Percentiles rank a stretch among this genome's conserved stretches.
These are phyloP conservation scores for Apis dorsata DNA, from an alignment of 1,140 invertebrate genomes.

Conservation along the genomic window DNA sequence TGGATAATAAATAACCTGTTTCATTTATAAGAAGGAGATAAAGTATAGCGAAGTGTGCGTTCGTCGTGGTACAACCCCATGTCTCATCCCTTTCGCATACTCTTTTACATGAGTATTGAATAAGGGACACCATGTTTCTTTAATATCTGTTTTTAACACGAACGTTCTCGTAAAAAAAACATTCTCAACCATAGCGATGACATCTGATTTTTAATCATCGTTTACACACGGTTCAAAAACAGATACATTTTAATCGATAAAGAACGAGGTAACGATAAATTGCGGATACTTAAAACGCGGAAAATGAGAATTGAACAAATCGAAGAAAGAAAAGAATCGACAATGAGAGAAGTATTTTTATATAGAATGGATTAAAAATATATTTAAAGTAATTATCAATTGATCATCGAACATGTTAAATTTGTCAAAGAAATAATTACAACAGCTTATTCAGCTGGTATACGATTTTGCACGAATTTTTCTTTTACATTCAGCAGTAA, in stretches of 20 bases:
- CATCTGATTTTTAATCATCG: constrained; percentile 3
- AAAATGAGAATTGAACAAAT: too few species aligned
- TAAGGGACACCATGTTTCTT: constrained; percentile 21
- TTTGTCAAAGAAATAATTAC: too few species aligned
- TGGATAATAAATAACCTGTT: constrained; percentile 74
- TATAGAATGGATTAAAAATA: too few species aligned
- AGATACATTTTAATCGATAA: neutral
- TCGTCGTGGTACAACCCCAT: constrained; percentile 43
- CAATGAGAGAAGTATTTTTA: too few species aligned
- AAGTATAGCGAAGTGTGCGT: constrained; percentile 52
- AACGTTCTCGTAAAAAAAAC: neutral
- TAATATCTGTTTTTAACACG: constrained; percentile 38
- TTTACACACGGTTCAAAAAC: neutral
- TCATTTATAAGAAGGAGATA: constrained; percentile 71
- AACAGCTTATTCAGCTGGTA: too few species aligned
- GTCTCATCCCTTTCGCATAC: constrained; percentile 10
- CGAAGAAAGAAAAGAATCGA: too few species aligned
- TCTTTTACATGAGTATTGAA: constrained; percentile 15
- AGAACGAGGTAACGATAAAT: too few species aligned
- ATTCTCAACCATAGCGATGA: neutral
- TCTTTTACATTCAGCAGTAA: too few species aligned
- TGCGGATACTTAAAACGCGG: too few species aligned
- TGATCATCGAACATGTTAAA: too few species aligned
- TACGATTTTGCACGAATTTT: too few species aligned
- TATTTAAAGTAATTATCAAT: too few species aligned